Conservation (phyloP, 2,797 vertebrate genomes). For the Fistularia tabacaria region DNA sequence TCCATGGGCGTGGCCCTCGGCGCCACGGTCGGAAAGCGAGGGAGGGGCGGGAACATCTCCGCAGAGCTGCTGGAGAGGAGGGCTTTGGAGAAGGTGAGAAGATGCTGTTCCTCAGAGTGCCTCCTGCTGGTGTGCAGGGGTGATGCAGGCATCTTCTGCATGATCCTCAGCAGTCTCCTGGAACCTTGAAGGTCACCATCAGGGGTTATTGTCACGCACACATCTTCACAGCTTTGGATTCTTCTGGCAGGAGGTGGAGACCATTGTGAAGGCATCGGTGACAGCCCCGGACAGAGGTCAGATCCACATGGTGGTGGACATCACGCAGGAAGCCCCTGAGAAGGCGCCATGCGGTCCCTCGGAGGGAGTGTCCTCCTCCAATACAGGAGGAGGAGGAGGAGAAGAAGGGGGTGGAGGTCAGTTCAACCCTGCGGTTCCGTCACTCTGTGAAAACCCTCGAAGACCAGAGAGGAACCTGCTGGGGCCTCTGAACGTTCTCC, state of each 20-base stretch:
- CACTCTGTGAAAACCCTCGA: not conserved
- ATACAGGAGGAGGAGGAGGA: constrained; percentile 35
- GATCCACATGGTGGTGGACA: constrained; percentile 41
- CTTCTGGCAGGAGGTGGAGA: constrained; percentile 49
- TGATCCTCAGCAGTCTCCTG: too few relatives aligned
- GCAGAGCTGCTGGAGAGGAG: constrained; percentile 54
- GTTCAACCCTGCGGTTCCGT: not conserved
- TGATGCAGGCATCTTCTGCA: too few relatives aligned
- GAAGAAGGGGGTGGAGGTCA: not conserved
- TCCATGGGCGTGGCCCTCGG: constrained; percentile 71
- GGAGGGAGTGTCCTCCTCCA: constrained; percentile 30
- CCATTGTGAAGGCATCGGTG: constrained; percentile 24
- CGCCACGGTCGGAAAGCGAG: constrained; percentile 56
- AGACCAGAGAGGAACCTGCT: not conserved
- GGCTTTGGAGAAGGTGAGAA: constrained; percentile 67
- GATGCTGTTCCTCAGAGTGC: too few relatives aligned
- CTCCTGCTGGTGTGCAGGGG: too few relatives aligned
- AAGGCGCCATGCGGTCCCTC: constrained; percentile 15
- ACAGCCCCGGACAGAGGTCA: constrained; percentile 23
- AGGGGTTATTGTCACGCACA: too few relatives aligned
- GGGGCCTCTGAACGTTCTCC: not conserved
- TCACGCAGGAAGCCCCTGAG: constrained; percentile 40
- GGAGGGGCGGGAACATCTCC: constrained; percentile 48
- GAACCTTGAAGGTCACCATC: too few relatives aligned
- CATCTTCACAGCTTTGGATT: not conserved